Conservation (phyloP, 2,113 vertebrate genomes). For the Sakesphorus luctuosus region DNA sequence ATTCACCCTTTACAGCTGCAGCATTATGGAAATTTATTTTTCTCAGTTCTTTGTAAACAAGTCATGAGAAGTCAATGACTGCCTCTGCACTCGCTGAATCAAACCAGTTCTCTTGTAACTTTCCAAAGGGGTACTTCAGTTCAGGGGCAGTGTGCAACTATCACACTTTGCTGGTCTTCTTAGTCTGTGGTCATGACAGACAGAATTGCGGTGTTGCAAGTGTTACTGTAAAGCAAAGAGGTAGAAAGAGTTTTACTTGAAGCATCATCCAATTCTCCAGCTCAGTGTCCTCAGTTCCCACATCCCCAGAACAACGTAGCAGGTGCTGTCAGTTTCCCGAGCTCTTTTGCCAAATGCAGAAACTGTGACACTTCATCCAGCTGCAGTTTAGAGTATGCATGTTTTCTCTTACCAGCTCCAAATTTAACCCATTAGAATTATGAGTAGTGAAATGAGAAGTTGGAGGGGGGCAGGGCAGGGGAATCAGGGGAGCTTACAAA, state of each 20-base stretch:
- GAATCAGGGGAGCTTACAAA: not conserved
- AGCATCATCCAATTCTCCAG: not conserved
- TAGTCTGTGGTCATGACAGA: not conserved
- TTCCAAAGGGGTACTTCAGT: not conserved
- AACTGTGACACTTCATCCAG: not conserved
- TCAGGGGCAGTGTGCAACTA: not conserved
- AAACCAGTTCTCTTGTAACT: not conserved
- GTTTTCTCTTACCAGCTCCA: not conserved
- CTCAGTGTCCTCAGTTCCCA: not conserved
- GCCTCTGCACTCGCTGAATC: not conserved
- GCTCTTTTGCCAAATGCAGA: not conserved
- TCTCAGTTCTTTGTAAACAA: not conserved
- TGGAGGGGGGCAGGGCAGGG: rapidly evolving
- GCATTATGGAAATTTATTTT: not conserved
- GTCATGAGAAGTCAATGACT: not conserved
- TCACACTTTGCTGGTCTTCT: not conserved
- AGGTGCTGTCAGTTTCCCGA: not conserved
- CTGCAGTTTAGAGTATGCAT: not conserved
- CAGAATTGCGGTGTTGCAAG: not conserved
- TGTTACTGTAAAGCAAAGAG: not conserved
- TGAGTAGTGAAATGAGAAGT: not conserved
- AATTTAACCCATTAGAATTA: not conserved
- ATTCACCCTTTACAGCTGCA: not conserved
- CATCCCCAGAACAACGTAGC: not conserved
- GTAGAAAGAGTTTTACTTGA: not conserved